Percentiles rank a stretch among this genome's conserved stretches.
These are phyloP conservation scores for Apamea sordens DNA, from an alignment of 2,888 invertebrate genomes.

Conservation along the genomic window DNA sequence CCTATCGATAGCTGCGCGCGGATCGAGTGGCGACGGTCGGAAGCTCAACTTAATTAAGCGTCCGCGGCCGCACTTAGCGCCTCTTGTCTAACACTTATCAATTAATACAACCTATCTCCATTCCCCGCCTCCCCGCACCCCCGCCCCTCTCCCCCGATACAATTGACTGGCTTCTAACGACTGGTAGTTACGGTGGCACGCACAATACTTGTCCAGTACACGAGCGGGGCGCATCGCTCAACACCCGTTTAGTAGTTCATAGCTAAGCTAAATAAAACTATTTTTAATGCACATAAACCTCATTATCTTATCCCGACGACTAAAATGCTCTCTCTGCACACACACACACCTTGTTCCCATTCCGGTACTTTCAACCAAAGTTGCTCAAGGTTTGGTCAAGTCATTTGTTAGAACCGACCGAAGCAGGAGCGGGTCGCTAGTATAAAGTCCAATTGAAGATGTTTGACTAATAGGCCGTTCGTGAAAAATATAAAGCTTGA, in stretches of 20 bases:
- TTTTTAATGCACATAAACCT: neutral
- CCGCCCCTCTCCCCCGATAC: neutral
- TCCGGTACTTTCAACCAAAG: neutral
- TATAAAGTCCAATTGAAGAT: neutral
- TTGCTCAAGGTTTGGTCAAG: neutral
- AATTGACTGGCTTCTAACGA: neutral
- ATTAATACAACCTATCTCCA: conserved; percentile 41
- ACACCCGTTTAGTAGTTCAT: neutral
- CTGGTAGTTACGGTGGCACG: neutral
- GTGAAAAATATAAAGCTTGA: neutral
- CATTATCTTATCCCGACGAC: neutral
- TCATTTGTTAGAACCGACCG: neutral
- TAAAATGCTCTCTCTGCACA: no score
- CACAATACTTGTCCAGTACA: neutral
- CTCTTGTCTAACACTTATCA: conserved; percentile 64
- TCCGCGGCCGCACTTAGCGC: conserved; percentile 51
- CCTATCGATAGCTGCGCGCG: neutral
- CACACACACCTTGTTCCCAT: neutral
- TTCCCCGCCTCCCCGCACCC: no score
- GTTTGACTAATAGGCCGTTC: neutral
- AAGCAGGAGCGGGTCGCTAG: neutral
- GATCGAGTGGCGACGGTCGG: neutral
- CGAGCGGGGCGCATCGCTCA: neutral
- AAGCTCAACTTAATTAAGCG: conserved; percentile 28
- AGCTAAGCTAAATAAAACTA: neutral